Conservation (phyloP, 2,797 vertebrate genomes). For the Callimico goeldii region DNA sequence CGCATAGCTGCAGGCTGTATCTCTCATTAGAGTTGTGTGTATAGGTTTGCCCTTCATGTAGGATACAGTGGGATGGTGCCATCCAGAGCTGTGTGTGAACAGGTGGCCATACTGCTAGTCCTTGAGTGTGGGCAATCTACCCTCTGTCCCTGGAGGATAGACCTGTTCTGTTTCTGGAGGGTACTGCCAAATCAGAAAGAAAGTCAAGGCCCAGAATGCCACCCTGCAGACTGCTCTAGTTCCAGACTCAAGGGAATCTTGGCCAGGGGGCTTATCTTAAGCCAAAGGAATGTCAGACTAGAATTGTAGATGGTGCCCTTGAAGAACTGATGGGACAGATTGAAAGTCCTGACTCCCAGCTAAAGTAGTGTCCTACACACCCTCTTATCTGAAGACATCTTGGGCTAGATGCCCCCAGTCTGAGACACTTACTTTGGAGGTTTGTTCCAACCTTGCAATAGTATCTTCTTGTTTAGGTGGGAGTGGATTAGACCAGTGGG, state of each 20-base stretch:
- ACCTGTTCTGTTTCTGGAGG: not conserved
- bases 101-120: not conserved
- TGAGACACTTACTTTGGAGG: not conserved
- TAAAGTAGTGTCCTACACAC: not conserved
- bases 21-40: not conserved
- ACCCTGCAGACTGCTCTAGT: not conserved
- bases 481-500: constrained; percentile 4
- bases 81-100: not conserved
- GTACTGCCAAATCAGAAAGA: not conserved
- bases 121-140: not conserved
- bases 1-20: not conserved
- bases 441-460: not conserved
- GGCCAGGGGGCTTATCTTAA: not conserved
- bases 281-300: not conserved
- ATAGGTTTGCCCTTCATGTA: not conserved
- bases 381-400: not conserved
- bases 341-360: not conserved
- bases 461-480: not conserved
- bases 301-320: not conserved
- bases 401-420: not conserved
- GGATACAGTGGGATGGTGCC: not conserved
- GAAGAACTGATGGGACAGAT: not conserved
- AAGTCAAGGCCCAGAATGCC: not conserved
- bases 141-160: not conserved
- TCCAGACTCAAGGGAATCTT: not conserved